Evolutionary conservation across 1,140 invertebrate genomes (phyloP).

Genomic region (Colletes gigas): DNA sequence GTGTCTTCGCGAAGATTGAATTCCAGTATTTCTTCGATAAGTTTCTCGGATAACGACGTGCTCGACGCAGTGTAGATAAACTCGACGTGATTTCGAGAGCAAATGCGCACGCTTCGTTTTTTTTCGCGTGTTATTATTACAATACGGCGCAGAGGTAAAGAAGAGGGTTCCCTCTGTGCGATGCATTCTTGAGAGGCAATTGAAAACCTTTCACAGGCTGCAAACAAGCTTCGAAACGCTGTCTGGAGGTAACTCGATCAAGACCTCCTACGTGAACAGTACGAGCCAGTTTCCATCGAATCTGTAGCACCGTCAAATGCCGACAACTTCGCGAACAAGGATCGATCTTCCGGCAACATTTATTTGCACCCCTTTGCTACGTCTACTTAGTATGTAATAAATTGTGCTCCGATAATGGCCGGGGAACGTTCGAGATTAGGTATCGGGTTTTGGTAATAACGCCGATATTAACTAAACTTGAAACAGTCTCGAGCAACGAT

Average conservation of each 20-base stretch:
- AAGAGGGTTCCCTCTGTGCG: not conserved
- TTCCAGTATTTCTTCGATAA: not conserved
- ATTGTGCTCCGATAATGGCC: constrained; percentile 22
- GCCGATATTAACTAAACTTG: constrained; percentile 26
- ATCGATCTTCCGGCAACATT: constrained; percentile 48
- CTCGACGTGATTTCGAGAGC: not conserved
- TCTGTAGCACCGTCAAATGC: constrained; percentile 13
- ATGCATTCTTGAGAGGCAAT: constrained; percentile 52
- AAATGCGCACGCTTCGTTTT: not conserved
- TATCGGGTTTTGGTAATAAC: constrained; percentile 37
- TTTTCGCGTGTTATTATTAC: constrained; percentile 18
- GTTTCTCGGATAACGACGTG: not conserved
- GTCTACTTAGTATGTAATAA: constrained; percentile 20
- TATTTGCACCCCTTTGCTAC: constrained; percentile 22
- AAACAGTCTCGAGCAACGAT: constrained; percentile 8
- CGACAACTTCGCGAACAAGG: constrained; percentile 1
- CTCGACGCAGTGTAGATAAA: not conserved
- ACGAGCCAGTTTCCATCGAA: constrained; percentile 14
- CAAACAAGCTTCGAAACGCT: constrained; percentile 49
- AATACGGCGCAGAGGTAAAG: not conserved
- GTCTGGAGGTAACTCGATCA: constrained; percentile 58
- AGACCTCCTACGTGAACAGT: constrained; percentile 41
- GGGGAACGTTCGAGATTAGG: constrained; percentile 12
- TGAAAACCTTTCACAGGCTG: constrained; percentile 47
- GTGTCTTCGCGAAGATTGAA: not conserved